Conservation (phyloP, 1,140 invertebrate species). For the Campoletis sonorensis region DNA sequence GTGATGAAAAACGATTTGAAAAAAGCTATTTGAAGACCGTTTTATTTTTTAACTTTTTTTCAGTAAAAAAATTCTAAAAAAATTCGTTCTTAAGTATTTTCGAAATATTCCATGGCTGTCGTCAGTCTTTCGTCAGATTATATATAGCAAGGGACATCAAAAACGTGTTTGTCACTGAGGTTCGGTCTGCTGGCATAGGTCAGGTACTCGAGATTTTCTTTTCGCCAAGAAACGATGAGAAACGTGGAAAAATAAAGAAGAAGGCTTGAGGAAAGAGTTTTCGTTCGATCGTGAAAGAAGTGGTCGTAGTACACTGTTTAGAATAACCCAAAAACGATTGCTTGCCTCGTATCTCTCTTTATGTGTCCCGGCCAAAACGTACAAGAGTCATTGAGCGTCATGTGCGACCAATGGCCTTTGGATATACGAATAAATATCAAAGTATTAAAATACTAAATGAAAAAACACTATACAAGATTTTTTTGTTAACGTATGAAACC, state of each 20-base stretch:
- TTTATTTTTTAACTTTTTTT: too few relatives aligned
- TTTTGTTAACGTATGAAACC: not conserved
- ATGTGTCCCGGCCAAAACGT: conserved; percentile 55
- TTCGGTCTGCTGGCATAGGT: conserved; percentile 4
- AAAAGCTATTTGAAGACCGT: too few relatives aligned
- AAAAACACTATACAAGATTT: not conserved
- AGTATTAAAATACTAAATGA: conserved; percentile 14
- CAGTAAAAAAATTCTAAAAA: too few relatives aligned
- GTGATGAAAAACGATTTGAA: too few relatives aligned
- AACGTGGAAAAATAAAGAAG: conserved; percentile 24
- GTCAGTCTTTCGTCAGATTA: not conserved
- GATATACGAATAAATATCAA: conserved; percentile 42
- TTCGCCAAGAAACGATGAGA: conserved; percentile 15
- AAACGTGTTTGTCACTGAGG: conserved; percentile 56
- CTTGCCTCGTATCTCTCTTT: conserved; percentile 55
- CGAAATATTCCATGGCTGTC: not conserved
- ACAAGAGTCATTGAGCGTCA: conserved; percentile 63
- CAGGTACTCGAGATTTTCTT: conserved; percentile 15
- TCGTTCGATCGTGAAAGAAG: conserved; percentile 53
- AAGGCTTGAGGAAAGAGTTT: conserved; percentile 35
- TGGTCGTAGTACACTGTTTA: conserved; percentile 56
- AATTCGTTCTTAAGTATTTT: conserved; percentile 1
- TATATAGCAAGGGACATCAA: conserved; percentile 44
- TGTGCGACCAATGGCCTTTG: conserved; percentile 68
- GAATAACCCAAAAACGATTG: conserved; percentile 75